phyloP scores from a whole-genome alignment of 1,140 invertebrate species.

The Zeugodacus cucurbitae region DNA sequence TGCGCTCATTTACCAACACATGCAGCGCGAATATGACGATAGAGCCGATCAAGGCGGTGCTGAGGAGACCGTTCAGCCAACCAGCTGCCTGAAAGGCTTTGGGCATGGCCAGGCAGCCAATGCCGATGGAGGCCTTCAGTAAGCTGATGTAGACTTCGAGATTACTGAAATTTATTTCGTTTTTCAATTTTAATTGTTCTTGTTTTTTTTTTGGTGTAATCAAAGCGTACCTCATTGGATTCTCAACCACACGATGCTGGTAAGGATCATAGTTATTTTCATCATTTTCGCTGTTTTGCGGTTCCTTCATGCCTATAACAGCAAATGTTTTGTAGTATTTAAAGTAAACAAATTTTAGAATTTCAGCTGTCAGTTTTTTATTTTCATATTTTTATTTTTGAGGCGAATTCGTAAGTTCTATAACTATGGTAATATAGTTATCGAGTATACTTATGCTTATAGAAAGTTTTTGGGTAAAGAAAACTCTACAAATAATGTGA shows the following conservation, averaged over 20 bases:
- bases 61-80: conserved; percentile 72
- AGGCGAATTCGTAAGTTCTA: background rate
- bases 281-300: background rate
- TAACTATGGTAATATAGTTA: no score
- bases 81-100: conserved; percentile 78
- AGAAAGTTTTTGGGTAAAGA: no score
- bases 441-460: no score
- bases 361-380: background rate
- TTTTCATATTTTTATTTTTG: no score
- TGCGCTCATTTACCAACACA: conserved; percentile 68
- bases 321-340: background rate
- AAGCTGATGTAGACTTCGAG: conserved; percentile 74
- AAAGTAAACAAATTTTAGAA: background rate
- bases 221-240: conserved; percentile 66
- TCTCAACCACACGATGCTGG: conserved; percentile 66
- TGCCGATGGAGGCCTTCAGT: conserved; percentile 78
- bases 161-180: conserved; percentile 66
- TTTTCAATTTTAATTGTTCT: background rate
- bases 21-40: conserved; percentile 79
- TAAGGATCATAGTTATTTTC: conserved; percentile 69
- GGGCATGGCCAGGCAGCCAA: conserved; percentile 81
- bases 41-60: conserved; percentile 72
- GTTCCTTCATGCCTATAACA: background rate
- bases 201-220: no score
- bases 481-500: no score